Evolutionary conservation across 2,797 vertebrate genomes (phyloP).

Genomic region (Chloroceryle inda): DNA sequence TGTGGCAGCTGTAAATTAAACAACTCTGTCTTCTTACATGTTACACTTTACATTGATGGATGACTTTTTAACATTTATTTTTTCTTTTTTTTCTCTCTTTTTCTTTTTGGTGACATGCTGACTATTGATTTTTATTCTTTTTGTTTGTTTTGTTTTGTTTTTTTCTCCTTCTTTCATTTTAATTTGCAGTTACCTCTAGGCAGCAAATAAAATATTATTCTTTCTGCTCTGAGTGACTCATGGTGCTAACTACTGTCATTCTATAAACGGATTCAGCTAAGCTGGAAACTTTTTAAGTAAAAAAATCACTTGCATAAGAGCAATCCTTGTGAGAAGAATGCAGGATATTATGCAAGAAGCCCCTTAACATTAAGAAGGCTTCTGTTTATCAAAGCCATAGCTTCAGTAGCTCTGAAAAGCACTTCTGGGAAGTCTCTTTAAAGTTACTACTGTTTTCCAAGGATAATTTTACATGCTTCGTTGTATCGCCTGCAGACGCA

Average conservation of each 20-base stretch:
- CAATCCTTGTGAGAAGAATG: slow-evolving; percentile 54
- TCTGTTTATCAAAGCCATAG: slow-evolving; percentile 36
- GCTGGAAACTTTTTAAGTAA: slow-evolving; percentile 40
- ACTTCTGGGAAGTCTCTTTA: slow-evolving; percentile 41
- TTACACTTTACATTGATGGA: slow-evolving; percentile 65
- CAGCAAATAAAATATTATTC: slow-evolving; percentile 75
- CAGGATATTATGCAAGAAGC: slow-evolving; percentile 45
- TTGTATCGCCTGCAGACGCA: not conserved
- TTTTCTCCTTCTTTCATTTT: slow-evolving; percentile 22
- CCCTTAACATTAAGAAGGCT: slow-evolving; percentile 35
- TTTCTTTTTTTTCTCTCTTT: not conserved
- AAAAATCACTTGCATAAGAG: slow-evolving; percentile 70
- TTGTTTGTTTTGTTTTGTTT: not conserved
- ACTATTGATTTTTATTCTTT: not conserved
- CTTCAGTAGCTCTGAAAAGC: slow-evolving; percentile 48
- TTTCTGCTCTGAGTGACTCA: slow-evolving; percentile 71
- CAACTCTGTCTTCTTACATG: slow-evolving; percentile 26
- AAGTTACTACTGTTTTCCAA: slow-evolving; percentile 30
- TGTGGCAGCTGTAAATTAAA: slow-evolving; percentile 61
- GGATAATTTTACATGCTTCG: not conserved
- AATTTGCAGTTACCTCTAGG: slow-evolving; percentile 72
- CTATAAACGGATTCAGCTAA: slow-evolving; percentile 57
- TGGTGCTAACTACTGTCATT: slow-evolving; percentile 66
- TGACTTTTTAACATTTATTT: slow-evolving; percentile 57
- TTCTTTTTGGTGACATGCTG: slow-evolving; percentile 45